Conservation (phyloP, 2,888 invertebrate genomes). For the Dynastes maya region DNA sequence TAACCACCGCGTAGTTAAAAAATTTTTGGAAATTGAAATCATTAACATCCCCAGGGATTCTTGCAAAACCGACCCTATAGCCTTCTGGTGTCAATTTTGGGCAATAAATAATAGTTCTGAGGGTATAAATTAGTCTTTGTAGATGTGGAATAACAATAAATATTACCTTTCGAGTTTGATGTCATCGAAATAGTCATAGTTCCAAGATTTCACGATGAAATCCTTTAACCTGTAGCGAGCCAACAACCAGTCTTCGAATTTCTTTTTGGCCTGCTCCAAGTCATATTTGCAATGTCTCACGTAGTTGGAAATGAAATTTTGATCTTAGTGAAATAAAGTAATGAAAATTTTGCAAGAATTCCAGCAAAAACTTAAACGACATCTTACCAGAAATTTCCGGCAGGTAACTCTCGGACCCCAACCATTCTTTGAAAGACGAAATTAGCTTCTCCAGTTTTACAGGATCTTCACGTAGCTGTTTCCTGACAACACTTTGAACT, state of each 20-base stretch:
- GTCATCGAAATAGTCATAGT: too few relatives aligned
- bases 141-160: too few relatives aligned
- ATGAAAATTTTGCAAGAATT: background rate
- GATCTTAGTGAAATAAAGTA: slow-evolving; percentile 67
- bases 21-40: slow-evolving; percentile 15
- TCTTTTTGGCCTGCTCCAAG: slow-evolving; percentile 76
- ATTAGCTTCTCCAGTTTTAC: background rate
- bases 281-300: slow-evolving; percentile 78
- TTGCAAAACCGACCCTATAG: background rate
- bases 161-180: slow-evolving; percentile 65
- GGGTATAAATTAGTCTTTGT: too few relatives aligned
- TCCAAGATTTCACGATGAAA: too few relatives aligned
- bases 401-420: slow-evolving; percentile 6
- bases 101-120: background rate
- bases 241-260: slow-evolving; percentile 76
- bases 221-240: too few relatives aligned
- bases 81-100: slow-evolving; percentile 39
- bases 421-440: slow-evolving; percentile 14
- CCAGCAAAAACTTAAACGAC: background rate
- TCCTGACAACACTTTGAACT: background rate
- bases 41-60: background rate
- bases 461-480: background rate
- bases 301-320: slow-evolving; percentile 72
- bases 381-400: slow-evolving; percentile 18
- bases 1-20: background rate